Conservation (phyloP, 2,797 vertebrate genomes). For the Chiroxiphia lanceolata region DNA sequence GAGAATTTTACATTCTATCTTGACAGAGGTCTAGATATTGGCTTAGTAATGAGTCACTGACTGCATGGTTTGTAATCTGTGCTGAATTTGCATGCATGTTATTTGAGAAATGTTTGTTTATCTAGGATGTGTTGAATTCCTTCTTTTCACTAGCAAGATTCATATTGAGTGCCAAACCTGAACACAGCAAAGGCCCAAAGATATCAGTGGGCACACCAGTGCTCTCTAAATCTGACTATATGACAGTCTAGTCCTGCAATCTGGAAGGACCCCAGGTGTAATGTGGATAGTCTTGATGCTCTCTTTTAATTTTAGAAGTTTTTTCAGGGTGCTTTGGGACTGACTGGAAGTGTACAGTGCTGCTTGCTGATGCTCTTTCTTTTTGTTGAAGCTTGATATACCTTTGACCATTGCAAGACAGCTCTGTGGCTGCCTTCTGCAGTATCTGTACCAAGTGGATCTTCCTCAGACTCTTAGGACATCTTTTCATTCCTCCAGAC, state of each 20-base stretch:
- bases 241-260: background rate
- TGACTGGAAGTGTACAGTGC: background rate
- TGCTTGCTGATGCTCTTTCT: conserved; percentile 27
- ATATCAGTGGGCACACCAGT: background rate
- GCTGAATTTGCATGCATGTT: background rate
- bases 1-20: background rate
- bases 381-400: conserved; percentile 23
- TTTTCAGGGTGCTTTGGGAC: conserved; percentile 7
- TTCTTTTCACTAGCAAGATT: background rate
- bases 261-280: background rate
- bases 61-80: background rate
- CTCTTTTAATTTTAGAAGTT: background rate
- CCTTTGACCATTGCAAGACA: conserved; percentile 36
- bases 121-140: background rate
- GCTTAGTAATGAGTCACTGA: background rate
- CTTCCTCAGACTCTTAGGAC: conserved; percentile 13
- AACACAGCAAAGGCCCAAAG: background rate
- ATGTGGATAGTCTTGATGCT: background rate
- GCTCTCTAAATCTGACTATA: background rate
- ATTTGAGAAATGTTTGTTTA: background rate
- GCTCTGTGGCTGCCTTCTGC: conserved; percentile 49
- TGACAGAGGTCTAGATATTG: background rate
- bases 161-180: background rate
- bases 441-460: background rate
- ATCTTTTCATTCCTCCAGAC: conserved; percentile 24